Base-by-base conservation (phyloP, 2,888 invertebrate genomes). In the Clistopyga incitator region DNA sequence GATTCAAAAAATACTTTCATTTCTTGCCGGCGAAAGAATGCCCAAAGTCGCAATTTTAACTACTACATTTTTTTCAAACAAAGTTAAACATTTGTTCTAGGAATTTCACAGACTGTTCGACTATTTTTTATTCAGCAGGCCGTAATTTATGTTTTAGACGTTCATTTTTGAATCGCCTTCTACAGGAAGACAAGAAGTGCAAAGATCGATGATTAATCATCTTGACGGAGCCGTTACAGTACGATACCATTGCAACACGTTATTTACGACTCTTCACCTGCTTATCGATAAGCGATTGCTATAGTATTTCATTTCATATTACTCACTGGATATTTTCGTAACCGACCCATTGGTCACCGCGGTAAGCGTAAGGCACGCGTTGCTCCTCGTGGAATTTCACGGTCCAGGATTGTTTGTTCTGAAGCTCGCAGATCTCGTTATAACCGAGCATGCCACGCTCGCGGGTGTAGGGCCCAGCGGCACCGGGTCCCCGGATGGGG, bases 371-470 rank as follows among this genome's bases (percentile, higher is more conserved):
- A 0, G 94, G 94, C 1, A 93, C 94, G 85, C 93, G 87, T 85
- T 94, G 94, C 79, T 92, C 90, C 2, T 90, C 88, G 80, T 94
- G 93, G 87, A 91, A 93, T 15, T 90, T 88, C 18, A 92, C 87
- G 0, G 88, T 91, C 94, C 94, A 94, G 11, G 52, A 47, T 2
- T 87, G 78, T n/a, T 80, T 64, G 34, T 38, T 38, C 6, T 38
- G 34, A 18, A 50, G 50, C 64, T 93, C 93, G 77, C 94, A 94
- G 38, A 94, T 91, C 92, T 97, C 97, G 88, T 96, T 96, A 89
- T 96, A 97, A 15, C 96, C 96, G 79, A 97, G 91, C 45, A 95
- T 93, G 3, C 97, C 97, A 11, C 92, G 91, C 77, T 95, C 94
- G 18, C 93, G 92, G 0, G 97, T 96, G 89, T 95, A 96, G 0